A percentile compares a stretch with the other conserved stretches of the same genome.
Conservation (phyloP, 2,888 invertebrate genomes). For the Phengaris arion region DNA sequence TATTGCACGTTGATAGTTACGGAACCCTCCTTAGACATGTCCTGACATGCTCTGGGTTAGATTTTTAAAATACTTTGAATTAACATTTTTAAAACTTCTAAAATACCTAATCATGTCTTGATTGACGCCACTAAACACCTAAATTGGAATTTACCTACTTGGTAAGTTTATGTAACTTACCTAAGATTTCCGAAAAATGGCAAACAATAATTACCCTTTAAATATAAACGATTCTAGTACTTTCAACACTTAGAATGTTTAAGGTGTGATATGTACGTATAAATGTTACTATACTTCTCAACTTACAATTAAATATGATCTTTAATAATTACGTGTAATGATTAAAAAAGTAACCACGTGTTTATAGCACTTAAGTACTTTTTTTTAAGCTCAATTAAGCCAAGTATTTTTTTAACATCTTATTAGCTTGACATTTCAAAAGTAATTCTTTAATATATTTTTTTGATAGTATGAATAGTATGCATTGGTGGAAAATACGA, state of each 20-base stretch:
- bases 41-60: no score
- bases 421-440: background rate
- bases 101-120: no score
- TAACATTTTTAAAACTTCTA: no score
- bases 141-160: background rate
- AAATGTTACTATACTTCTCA: background rate
- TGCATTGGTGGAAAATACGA: conserved; percentile 61
- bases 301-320: background rate
- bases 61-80: no score
- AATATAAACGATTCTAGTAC: background rate
- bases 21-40: no score
- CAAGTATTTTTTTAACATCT: no score
- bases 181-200: no score
- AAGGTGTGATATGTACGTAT: background rate
- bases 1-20: no score
- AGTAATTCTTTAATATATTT: conserved; percentile 27
- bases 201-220: no score
- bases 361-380: background rate
- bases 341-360: background rate
- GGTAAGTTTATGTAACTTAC: background rate
- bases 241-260: background rate
- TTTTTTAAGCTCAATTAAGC: background rate
- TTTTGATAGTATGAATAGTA: conserved; percentile 45
- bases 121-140: no score
- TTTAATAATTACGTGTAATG: background rate